phyloP scores from a whole-genome alignment of 2,888 invertebrate species.

The Dynastes grantii region DNA sequence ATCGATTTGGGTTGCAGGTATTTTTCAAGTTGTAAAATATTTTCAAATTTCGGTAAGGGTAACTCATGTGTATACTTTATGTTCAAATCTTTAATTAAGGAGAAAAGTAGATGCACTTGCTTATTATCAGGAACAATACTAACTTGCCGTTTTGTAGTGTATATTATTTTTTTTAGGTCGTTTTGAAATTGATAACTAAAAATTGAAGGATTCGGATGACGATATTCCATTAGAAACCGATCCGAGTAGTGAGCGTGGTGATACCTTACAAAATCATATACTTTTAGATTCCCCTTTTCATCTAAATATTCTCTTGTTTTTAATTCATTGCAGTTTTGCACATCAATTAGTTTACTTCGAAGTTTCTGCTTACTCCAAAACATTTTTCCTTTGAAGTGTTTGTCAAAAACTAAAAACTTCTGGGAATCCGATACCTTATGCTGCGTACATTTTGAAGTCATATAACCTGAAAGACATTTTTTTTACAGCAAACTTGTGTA shows the following conservation, averaged over 20 bases:
- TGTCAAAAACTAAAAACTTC: slow-evolving; percentile 47
- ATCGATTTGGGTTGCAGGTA: slow-evolving; percentile 27
- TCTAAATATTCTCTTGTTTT: slow-evolving; percentile 46
- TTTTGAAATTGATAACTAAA: background rate
- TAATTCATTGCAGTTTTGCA: slow-evolving; percentile 20
- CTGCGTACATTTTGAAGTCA: slow-evolving; percentile 27
- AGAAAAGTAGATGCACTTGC: slow-evolving; percentile 34
- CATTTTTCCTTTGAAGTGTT: slow-evolving; percentile 42
- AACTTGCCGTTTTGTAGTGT: slow-evolving; percentile 27
- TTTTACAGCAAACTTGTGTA: too few relatives aligned
- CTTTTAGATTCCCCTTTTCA: slow-evolving; percentile 36
- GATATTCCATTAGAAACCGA: slow-evolving; percentile 48
- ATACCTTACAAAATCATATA: slow-evolving; percentile 47
- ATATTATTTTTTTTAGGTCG: slow-evolving; percentile 11
- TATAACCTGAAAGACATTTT: background rate
- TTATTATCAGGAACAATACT: slow-evolving; percentile 35
- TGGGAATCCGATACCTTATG: slow-evolving; percentile 43
- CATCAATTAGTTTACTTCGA: slow-evolving; percentile 32
- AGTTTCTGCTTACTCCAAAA: slow-evolving; percentile 47
- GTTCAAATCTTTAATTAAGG: slow-evolving; percentile 24
- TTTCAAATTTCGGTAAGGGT: slow-evolving; percentile 38
- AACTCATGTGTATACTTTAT: slow-evolving; percentile 32
- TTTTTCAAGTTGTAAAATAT: slow-evolving; percentile 42
- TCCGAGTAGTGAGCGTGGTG: slow-evolving; percentile 37
- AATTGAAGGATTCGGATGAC: slow-evolving; percentile 40